phyloP scores from a whole-genome alignment of 1,140 invertebrate genomes.

The Diploscapter pachys region DNA sequence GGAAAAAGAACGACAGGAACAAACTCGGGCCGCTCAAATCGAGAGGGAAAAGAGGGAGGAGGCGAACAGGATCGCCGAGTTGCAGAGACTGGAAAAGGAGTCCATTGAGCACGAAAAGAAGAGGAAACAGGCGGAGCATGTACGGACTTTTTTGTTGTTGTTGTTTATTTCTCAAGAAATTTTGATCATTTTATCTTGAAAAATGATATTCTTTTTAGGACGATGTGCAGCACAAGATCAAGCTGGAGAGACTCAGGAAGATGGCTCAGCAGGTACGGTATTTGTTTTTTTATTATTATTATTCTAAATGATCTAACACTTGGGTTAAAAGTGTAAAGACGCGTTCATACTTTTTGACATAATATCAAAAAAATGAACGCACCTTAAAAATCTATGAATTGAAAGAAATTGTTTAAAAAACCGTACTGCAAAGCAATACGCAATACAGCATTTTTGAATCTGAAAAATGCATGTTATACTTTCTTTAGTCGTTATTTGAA shows the following conservation, averaged over 20 bases:
- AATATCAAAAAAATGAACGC: too few relatives aligned
- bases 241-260: constrained; percentile 27
- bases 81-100: constrained; percentile 51
- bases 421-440: too few relatives aligned
- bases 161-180: too few relatives aligned
- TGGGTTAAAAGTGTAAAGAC: too few relatives aligned
- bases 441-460: too few relatives aligned
- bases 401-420: too few relatives aligned
- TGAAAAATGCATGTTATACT: too few relatives aligned
- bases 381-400: too few relatives aligned
- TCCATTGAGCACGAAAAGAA: constrained; percentile 51
- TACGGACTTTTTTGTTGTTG: not conserved
- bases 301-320: too few relatives aligned
- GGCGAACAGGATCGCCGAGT: constrained; percentile 48
- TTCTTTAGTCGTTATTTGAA: too few relatives aligned
- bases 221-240: constrained; percentile 41
- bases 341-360: too few relatives aligned
- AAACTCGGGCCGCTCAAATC: constrained; percentile 40
- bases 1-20: constrained; percentile 29
- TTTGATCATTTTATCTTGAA: constrained; percentile 29
- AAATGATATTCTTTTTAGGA: constrained; percentile 33
- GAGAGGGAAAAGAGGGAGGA: constrained; percentile 50
- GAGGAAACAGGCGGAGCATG: constrained; percentile 48
- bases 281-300: too few relatives aligned
- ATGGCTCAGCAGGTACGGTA: constrained; percentile 12